Evolutionary conservation across 2,113 vertebrate species (phyloP), one percentile per base, ranked within the genome.

Genomic region (Anas platyrhynchos): DNA sequence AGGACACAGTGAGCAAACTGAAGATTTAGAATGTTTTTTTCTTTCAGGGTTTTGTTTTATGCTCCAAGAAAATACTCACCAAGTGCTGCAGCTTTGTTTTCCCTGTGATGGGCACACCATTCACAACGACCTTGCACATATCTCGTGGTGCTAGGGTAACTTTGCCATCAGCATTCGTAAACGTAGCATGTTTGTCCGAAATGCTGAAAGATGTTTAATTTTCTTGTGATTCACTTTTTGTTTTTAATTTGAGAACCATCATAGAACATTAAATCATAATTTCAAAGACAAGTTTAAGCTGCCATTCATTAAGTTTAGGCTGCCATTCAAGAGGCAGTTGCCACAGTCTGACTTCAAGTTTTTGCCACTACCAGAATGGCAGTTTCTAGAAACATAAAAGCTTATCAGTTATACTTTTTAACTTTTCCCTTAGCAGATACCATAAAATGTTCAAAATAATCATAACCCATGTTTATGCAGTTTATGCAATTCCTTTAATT

Each of bases 131-230:
- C 91, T 98, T 98, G 96, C 98, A 97, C 82, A 98, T 97, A 65
- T 77, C 38, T 34, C 96, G 17, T 1, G 99, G 98, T 5, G 90
- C 97, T 77, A 99, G 66, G 1, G 91, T 97, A 36, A 99, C 98
- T 36, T 92, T 95, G 7, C 97, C 98, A 32, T 98, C 97, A 41
- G 95, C 77, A 82, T 98, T 99, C 71, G 86, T 98, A 91, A 99
- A 98, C 20, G 98, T 96, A n/a, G 98, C 98, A 2, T 99, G 99
- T 71, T 95, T 98, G 68, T 98, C 98, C 93, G 98, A 98, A 96
- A 99, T 99, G 65, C 99, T 99, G 94, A 88, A 80, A 90, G 46
- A 93, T 10, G 65, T 41, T 29, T 52, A 68, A 36, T 65, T 13
- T 55, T 82, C 41, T 58, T 43, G 43, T 52, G 65, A 44, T 56